phyloP scores from a whole-genome alignment of 2,797 vertebrate genomes.

The Bucorvus abyssinicus region DNA sequence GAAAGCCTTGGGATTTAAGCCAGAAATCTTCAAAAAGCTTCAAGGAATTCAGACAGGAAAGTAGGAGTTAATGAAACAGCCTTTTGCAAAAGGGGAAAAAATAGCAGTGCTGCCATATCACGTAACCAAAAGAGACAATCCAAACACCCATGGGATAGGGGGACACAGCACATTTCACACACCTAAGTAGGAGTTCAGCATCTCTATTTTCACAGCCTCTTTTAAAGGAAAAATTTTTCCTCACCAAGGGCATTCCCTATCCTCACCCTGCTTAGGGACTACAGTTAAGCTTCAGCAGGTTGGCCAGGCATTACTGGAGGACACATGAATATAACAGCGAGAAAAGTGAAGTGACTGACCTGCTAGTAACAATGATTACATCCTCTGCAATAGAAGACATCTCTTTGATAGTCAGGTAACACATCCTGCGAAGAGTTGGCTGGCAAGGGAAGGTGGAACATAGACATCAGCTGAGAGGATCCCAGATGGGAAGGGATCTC shows the following conservation, averaged over 20 bases:
- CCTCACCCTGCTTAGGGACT: not conserved
- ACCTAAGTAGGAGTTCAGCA: not conserved
- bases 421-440: slow-evolving; percentile 83
- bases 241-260: not conserved
- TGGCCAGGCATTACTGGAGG: not conserved
- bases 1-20: not conserved
- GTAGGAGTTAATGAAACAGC: not conserved
- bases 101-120: not conserved
- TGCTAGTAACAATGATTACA: slow-evolving; percentile 84
- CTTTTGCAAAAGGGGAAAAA: not conserved
- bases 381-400: slow-evolving; percentile 83
- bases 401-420: slow-evolving; percentile 84
- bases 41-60: not conserved
- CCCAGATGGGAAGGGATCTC: not conserved
- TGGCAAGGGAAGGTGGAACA: slow-evolving; percentile 35
- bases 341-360: slow-evolving; percentile 50
- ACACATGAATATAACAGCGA: not conserved
- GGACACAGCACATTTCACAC: not conserved
- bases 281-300: not conserved
- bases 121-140: not conserved
- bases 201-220: not conserved
- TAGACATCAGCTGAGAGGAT: not conserved
- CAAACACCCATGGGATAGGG: not conserved
- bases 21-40: not conserved
- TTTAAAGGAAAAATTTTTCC: not conserved